Conservation (phyloP, 1,140 invertebrate species). For the Pogonomyrmex californicus region DNA sequence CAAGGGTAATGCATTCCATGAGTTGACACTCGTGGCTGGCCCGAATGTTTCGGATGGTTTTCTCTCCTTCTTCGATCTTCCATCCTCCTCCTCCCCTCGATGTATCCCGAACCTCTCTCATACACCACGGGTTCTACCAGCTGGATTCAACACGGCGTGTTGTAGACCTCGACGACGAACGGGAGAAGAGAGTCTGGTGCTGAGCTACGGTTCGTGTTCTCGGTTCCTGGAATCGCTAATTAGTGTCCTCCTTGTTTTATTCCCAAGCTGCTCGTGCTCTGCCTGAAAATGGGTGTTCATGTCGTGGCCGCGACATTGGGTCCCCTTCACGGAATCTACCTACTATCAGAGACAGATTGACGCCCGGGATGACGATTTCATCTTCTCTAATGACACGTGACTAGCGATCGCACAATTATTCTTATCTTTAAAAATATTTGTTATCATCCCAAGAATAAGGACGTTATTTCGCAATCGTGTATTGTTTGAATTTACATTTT, state of each 20-base stretch:
- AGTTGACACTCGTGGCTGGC: constrained; percentile 78
- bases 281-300: constrained; percentile 81
- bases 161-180: constrained; percentile 53
- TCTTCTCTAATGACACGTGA: constrained; percentile 11
- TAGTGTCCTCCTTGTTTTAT: constrained; percentile 84
- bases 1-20: constrained; percentile 80
- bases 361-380: constrained; percentile 80
- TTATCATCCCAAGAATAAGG: neutral
- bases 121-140: constrained; percentile 65
- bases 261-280: constrained; percentile 74
- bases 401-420: neutral
- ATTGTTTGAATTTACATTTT: neutral
- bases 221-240: constrained; percentile 84
- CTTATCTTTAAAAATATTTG: neutral
- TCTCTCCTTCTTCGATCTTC: constrained; percentile 73
- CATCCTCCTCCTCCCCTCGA: constrained; percentile 63
- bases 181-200: constrained; percentile 53
- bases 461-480: neutral
- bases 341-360: constrained; percentile 78
- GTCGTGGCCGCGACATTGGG: constrained; percentile 48
- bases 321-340: neutral
- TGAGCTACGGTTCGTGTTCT: constrained; percentile 80
- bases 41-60: constrained; percentile 80
- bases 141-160: constrained; percentile 69
- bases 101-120: constrained; percentile 64